Base-by-base conservation (phyloP, 2,888 invertebrate species). In the Microctonus hyperodae region DNA sequence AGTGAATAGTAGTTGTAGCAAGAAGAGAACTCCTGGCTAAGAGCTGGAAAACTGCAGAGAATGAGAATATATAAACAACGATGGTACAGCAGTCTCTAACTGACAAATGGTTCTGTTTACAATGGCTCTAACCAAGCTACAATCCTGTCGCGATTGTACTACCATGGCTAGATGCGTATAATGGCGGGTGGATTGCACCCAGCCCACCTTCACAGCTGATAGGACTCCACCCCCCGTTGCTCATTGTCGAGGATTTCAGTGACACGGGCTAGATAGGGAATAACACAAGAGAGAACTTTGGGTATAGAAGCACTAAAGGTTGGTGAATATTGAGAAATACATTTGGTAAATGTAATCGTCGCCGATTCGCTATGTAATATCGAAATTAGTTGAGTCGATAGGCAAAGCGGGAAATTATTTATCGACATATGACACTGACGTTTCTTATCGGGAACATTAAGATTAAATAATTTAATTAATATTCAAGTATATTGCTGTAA, bases 31-130 rank as follows among this genome's bases (percentile, higher is more conserved):
- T 23, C 40, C 51, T 16, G 44, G 16, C 44, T 44, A n/a, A 16
- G 20, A 44, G n/a, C n/a, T n/a, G 44, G 44, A 16, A 44, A 44
- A 44, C 16, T 16, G 44, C 44, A 44, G 44, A 44, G 44, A 16
- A 44, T 44, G 65, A 65, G 60, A 63, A 62, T 66, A 65, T 65
- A 63, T 44, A 51, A 67, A n/a, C n/a, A 64, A 63, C 57, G 70
- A 66, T 68, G 67, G 67, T 63, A 66, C 50, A 37, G 64, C 60
- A 65, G 62, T 69, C 68, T 60, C 68, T 55, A 62, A 64, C 74
- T 78, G 78, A 78, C 77, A 78, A 78, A 78, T 78, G 75, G 75
- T 72, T 77, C 74, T 78, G 75, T 79, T 78, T 78, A 76, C 77
- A 78, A 78, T 73, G 74, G 74, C 50, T 70, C 67, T 69, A 67